Evolutionary conservation across 2,797 vertebrate species (phyloP).

Genomic region (Scleropages formosus): DNA sequence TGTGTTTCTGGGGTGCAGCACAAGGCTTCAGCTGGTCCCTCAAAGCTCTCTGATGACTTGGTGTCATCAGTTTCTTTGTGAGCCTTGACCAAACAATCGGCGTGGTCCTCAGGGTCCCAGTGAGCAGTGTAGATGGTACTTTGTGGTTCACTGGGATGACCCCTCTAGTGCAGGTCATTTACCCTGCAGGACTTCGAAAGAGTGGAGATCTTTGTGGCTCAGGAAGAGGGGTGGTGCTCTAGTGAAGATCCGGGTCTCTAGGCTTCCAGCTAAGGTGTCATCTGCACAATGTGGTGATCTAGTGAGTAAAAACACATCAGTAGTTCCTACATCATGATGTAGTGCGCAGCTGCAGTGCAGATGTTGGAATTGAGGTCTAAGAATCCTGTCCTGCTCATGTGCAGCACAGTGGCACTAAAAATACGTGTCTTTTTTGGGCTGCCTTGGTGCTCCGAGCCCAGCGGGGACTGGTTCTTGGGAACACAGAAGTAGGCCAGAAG

Average conservation of each 20-base stretch:
- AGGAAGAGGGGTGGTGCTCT: conserved; percentile 16
- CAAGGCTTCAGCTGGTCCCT: too few relatives aligned
- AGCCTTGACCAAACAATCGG: too few relatives aligned
- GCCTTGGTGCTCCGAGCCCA: conserved; percentile 27
- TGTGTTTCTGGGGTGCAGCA: too few relatives aligned
- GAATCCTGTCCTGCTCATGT: conserved; percentile 52
- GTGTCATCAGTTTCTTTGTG: too few relatives aligned
- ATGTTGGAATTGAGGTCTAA: conserved; percentile 8
- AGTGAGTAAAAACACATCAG: neutral
- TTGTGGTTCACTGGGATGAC: too few relatives aligned
- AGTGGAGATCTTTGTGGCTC: conserved; percentile 27
- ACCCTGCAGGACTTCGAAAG: too few relatives aligned
- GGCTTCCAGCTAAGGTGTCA: too few relatives aligned
- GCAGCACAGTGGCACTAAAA: conserved; percentile 51
- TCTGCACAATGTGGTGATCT: neutral
- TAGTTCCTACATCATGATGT: conserved; percentile 53
- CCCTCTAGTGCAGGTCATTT: too few relatives aligned
- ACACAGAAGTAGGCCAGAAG: conserved; percentile 26
- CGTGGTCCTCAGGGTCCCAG: too few relatives aligned
- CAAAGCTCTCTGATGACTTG: too few relatives aligned
- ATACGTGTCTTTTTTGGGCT: conserved; percentile 53
- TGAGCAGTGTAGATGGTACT: too few relatives aligned
- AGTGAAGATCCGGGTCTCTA: neutral
- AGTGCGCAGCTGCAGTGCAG: conserved; percentile 44
- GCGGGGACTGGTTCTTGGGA: conserved; percentile 19